These are phyloP conservation scores for Drosophila paramelanica DNA, from an alignment of 2,888 invertebrate genomes.

Conservation along the genomic window DNA sequence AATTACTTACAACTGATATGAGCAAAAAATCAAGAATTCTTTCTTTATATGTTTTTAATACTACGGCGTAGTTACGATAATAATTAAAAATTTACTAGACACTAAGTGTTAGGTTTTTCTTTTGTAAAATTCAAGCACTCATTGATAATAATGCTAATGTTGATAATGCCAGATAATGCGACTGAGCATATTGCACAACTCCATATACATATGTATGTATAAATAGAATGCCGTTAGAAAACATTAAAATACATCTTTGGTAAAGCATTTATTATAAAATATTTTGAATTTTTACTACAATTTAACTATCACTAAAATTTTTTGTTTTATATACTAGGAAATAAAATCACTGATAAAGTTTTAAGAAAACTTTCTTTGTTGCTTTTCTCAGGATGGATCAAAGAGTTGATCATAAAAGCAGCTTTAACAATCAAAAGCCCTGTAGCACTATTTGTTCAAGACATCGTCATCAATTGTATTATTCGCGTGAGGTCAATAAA, in stretches of 20 bases:
- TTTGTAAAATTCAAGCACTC: conserved; percentile 19
- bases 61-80: conserved; percentile 17
- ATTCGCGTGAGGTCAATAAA: conserved; percentile 18
- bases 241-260: too few species aligned
- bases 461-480: conserved; percentile 25
- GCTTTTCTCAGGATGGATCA: neutral
- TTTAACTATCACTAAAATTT: too few species aligned
- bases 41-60: neutral
- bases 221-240: neutral
- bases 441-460: conserved; percentile 28
- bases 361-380: neutral
- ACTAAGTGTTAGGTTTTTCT: conserved; percentile 7
- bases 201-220: too few species aligned
- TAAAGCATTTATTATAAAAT: too few species aligned
- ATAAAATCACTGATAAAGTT: neutral
- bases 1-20: neutral
- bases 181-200: neutral
- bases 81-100: conserved; percentile 3
- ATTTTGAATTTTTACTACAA: too few species aligned
- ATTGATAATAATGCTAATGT: neutral
- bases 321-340: neutral
- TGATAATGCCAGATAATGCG: conserved; percentile 6
- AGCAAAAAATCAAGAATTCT: neutral
- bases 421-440: conserved; percentile 4
- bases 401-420: neutral